These are phyloP conservation scores for Brassicogethes aeneus DNA, from an alignment of 2,888 invertebrate genomes.

Conservation along the genomic window DNA sequence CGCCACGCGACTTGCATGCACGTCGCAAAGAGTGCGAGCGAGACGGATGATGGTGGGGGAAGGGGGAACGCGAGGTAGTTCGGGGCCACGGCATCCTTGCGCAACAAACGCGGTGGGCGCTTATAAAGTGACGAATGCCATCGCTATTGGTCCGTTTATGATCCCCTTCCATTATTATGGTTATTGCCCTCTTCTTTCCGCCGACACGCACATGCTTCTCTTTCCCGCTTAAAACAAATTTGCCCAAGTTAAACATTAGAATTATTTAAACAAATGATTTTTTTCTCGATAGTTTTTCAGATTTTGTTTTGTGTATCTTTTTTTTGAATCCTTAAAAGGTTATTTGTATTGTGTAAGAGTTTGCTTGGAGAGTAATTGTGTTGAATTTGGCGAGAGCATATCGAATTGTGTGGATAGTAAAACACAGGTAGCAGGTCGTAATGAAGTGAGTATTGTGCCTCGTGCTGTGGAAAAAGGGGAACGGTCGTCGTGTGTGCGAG, in stretches of 20 bases:
- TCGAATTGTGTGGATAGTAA: background rate
- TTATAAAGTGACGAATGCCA: conserved; percentile 49
- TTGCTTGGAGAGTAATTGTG: background rate
- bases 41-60: conserved; percentile 28
- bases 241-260: too few relatives aligned
- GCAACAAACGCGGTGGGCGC: conserved; percentile 40
- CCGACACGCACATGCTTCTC: conserved; percentile 10
- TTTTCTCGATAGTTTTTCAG: conserved; percentile 1
- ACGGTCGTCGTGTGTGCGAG: conserved; percentile 25
- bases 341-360: background rate
- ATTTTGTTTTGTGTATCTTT: conserved; percentile 8
- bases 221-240: conserved; percentile 7
- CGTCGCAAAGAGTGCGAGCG: conserved; percentile 24
- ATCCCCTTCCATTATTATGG: conserved; percentile 22
- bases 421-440: conserved; percentile 31
- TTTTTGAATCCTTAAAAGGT: background rate
- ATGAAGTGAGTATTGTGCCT: conserved; percentile 38
- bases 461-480: conserved; percentile 36
- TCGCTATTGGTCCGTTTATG: conserved; percentile 51
- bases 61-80: conserved; percentile 28
- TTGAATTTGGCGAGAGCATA: too few relatives aligned
- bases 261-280: too few relatives aligned
- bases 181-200: conserved; percentile 12
- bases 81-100: conserved; percentile 39
- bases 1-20: conserved; percentile 32